Evolutionary conservation across 2,888 invertebrate genomes (phyloP).

Genomic region (Cephonodes hylas): DNA sequence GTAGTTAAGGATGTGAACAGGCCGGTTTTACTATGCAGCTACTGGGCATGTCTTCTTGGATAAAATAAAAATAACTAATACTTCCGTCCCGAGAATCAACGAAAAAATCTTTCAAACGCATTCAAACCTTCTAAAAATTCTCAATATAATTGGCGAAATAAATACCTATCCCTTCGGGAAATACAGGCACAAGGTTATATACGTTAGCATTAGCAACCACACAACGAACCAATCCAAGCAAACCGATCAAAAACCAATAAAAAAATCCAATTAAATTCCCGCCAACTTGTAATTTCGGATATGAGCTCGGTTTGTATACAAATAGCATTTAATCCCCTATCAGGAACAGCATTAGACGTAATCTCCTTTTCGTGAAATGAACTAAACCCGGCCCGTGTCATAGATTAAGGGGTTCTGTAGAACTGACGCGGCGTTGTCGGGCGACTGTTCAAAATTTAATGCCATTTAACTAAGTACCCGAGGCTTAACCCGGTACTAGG

Average conservation of each 20-base stretch:
- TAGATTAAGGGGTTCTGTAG: slow-evolving; percentile 3
- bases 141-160: too few species aligned
- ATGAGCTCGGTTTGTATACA: neutral
- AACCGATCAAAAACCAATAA: neutral
- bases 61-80: too few species aligned
- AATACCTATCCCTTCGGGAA: too few species aligned
- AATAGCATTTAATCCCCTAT: slow-evolving; percentile 1
- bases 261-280: neutral
- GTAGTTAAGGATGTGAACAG: too few species aligned
- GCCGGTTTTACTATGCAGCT: too few species aligned
- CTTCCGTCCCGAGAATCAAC: too few species aligned
- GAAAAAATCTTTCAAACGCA: too few species aligned
- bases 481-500: neutral
- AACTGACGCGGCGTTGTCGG: neutral
- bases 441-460: neutral
- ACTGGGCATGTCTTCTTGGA: too few species aligned
- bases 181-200: too few species aligned
- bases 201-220: too few species aligned
- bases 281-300: neutral
- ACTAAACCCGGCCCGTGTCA: neutral
- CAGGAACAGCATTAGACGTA: neutral
- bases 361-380: slow-evolving; percentile 2
- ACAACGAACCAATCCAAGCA: neutral
- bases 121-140: too few species aligned
- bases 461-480: neutral